Conservation (phyloP, 2,113 vertebrate genomes). For the Sylvilagus bachmani region DNA sequence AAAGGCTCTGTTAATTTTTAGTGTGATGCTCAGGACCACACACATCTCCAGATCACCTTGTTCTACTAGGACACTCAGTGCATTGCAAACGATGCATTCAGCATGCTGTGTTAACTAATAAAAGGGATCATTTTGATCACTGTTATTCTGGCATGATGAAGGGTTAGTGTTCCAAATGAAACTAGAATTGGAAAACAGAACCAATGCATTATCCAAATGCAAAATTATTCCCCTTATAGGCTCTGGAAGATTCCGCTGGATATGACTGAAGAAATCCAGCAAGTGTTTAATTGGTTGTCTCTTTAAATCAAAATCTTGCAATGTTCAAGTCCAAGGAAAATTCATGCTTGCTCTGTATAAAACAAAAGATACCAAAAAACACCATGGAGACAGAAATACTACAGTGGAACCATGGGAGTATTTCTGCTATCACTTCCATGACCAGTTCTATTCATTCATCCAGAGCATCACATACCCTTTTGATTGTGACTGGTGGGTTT, state of each 20-base stretch:
- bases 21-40: neutral
- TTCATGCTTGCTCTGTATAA: neutral
- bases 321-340: neutral
- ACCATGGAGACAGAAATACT: neutral
- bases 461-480: neutral
- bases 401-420: neutral
- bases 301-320: neutral
- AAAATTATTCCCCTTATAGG: neutral
- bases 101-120: neutral
- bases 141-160: neutral
- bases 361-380: neutral
- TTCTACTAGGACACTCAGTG: too few species aligned
- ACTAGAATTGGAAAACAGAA: neutral
- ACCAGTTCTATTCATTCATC: neutral
- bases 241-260: neutral
- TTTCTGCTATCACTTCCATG: neutral
- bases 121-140: neutral
- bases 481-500: neutral
- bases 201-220: neutral
- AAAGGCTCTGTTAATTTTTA: neutral
- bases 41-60: neutral
- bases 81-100: neutral
- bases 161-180: neutral
- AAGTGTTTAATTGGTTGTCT: neutral
- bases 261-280: neutral